Evolutionary conservation across 2,113 vertebrate species (phyloP).

Genomic region (Neotoma lepida): DNA sequence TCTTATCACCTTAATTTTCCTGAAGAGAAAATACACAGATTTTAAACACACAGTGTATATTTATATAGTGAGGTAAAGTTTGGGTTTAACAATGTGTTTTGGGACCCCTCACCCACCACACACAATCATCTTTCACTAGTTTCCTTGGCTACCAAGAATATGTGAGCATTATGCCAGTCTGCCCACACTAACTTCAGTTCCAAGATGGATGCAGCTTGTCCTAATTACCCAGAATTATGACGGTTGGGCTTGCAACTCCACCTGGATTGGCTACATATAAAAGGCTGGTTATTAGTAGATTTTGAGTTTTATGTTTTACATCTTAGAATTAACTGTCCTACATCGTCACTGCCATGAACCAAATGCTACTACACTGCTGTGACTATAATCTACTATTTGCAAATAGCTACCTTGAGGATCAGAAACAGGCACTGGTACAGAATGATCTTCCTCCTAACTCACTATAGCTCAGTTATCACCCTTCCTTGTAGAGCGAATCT

Average conservation of each 20-base stretch:
- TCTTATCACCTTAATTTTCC: constrained; percentile 7
- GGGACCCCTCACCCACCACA: not conserved
- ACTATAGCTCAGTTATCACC: no score
- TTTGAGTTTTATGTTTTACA: not conserved
- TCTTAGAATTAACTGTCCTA: not conserved
- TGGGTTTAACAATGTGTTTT: not conserved
- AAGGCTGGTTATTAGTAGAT: not conserved
- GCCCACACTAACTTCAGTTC: not conserved
- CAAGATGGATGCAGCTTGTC: not conserved
- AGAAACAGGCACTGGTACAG: not conserved
- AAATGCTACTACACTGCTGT: not conserved
- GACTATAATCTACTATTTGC: not conserved
- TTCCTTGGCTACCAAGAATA: not conserved
- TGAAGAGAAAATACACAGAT: not conserved
- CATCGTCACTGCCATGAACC: not conserved
- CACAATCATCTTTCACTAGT: not conserved
- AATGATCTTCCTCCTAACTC: not conserved
- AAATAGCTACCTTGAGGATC: not conserved
- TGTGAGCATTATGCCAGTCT: not conserved
- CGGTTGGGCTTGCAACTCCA: not conserved
- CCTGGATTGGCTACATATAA: not conserved
- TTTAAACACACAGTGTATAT: not conserved
- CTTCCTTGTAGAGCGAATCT: no score
- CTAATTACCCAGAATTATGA: not conserved
- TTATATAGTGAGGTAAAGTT: not conserved